Conservation (phyloP, 2,113 vertebrate genomes). For the Pseudorhombus dupliciocellatus region DNA sequence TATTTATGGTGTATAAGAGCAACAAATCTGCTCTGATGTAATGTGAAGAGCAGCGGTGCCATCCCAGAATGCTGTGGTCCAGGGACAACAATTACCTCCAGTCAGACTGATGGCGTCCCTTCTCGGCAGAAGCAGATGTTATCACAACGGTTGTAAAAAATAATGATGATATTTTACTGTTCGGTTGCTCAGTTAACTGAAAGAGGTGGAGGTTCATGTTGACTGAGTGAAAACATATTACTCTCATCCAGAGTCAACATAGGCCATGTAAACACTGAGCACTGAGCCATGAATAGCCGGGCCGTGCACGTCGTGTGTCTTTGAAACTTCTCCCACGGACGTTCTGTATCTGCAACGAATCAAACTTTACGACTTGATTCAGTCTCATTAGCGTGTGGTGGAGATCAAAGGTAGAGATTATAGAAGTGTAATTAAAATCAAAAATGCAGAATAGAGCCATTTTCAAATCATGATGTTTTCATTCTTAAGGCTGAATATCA, state of each 20-base stretch:
- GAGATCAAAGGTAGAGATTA: no score
- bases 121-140: conserved; percentile 31
- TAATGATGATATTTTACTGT: conserved; percentile 1
- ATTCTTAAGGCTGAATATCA: no score
- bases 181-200: conserved; percentile 7
- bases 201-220: conserved; percentile 1
- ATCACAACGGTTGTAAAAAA: conserved; percentile 20
- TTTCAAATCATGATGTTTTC: no score
- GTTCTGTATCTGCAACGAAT: no score
- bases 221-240: conserved; percentile 7
- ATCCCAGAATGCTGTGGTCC: conserved; percentile 10
- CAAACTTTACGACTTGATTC: no score
- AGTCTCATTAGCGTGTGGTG: no score
- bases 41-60: conserved; percentile 44
- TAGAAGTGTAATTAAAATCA: no score
- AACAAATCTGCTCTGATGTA: conserved; percentile 60
- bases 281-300: not conserved
- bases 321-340: no score
- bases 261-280: not conserved
- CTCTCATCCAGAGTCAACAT: not conserved
- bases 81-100: conserved; percentile 44
- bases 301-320: not conserved
- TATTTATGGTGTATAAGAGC: conserved; percentile 64
- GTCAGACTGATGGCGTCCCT: conserved; percentile 45
- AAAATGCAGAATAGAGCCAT: no score